Percentiles rank a stretch among this genome's conserved stretches.
Conservation (phyloP, 1,140 invertebrate species). For the Hycleus cichorii region DNA sequence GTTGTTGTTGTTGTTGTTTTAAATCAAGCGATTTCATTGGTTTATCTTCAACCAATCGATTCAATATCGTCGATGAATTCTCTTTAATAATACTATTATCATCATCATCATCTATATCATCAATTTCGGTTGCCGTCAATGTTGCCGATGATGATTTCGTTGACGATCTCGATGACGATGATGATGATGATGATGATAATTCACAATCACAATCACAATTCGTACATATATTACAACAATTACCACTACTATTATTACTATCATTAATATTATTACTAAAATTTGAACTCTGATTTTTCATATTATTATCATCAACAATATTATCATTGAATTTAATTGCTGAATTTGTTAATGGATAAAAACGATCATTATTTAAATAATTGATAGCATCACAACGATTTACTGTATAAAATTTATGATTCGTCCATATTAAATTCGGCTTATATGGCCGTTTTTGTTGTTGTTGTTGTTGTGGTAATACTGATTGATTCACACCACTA, state of each 20-base stretch:
- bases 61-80: not conserved
- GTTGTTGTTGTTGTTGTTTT: not conserved
- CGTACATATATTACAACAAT: not conserved
- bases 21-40: not conserved
- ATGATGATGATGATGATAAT: not conserved
- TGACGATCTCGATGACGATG: not conserved
- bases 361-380: slow-evolving; percentile 24
- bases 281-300: not conserved
- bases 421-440: slow-evolving; percentile 28
- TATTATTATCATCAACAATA: not conserved
- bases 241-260: not conserved
- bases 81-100: not conserved
- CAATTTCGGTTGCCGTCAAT: not conserved
- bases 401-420: slow-evolving; percentile 29
- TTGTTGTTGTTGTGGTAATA: not conserved
- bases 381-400: slow-evolving; percentile 22
- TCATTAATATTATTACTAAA: not conserved
- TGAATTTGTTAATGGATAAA: slow-evolving; percentile 29
- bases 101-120: not conserved
- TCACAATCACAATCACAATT: not conserved
- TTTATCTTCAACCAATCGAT: not conserved
- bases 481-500: not conserved
- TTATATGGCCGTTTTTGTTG: slow-evolving; percentile 9
- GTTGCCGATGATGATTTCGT: not conserved
- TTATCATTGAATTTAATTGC: slow-evolving; percentile 23